A percentile compares a stretch with the other conserved stretches of the same genome.
phyloP scores from a whole-genome alignment of 2,113 vertebrate genomes.

The Lycaon pictus region DNA sequence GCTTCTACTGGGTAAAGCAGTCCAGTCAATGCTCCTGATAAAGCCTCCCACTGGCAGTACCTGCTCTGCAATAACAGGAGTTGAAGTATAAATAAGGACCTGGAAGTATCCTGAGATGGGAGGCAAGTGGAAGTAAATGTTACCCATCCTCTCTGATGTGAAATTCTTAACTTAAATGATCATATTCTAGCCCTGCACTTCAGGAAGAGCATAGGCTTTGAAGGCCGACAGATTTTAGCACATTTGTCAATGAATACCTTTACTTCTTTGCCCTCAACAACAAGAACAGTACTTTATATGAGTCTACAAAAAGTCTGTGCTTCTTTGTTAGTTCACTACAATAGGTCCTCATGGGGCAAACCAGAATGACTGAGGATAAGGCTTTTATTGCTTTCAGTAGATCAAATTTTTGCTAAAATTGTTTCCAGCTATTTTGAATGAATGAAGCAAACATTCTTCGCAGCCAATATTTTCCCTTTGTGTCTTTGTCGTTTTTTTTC shows the following conservation, averaged over 20 bases:
- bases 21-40: background rate
- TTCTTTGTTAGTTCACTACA: background rate
- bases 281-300: background rate
- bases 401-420: background rate
- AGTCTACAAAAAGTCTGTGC: background rate
- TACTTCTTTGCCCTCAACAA: background rate
- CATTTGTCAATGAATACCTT: background rate
- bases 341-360: background rate
- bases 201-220: background rate
- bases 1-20: background rate
- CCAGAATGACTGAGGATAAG: background rate
- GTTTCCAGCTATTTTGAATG: background rate
- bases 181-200: too few species aligned
- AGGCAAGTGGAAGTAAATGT: too few species aligned
- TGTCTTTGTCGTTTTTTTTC: background rate
- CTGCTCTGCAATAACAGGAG: background rate
- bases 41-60: background rate
- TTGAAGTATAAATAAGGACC: background rate
- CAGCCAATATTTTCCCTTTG: background rate
- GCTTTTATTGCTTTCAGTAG: background rate
- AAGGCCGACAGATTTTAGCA: background rate
- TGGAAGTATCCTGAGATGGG: too few species aligned
- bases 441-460: background rate
- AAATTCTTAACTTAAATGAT: background rate
- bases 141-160: background rate